Percentiles rank a stretch among this genome's conserved stretches.
phyloP scores from a whole-genome alignment of 1,140 invertebrate species.

The Caenorhabditis latens region DNA sequence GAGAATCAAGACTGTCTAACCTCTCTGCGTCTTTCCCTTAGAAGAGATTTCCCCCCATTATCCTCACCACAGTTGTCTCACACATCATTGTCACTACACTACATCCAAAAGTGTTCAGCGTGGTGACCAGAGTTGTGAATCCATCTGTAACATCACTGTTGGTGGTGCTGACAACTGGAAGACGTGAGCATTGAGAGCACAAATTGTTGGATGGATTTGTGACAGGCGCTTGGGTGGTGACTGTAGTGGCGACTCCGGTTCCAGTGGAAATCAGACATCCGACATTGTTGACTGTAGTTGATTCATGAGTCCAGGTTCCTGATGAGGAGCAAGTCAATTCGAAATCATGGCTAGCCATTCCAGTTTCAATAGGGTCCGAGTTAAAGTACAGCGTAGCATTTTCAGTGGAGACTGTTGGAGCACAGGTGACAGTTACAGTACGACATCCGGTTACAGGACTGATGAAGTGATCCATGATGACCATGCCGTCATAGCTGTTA shows the following conservation, averaged over 20 bases:
- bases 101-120: constrained; percentile 13
- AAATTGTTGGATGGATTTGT: constrained; percentile 13
- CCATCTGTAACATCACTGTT: neutral
- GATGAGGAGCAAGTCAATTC: neutral
- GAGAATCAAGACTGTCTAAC: no score
- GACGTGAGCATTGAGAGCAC: constrained; percentile 19
- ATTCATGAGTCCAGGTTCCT: neutral
- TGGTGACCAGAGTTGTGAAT: neutral
- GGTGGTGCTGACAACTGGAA: neutral
- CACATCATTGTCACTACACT: constrained; percentile 13
- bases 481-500: constrained; percentile 34
- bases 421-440: neutral
- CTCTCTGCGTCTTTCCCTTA: no score
- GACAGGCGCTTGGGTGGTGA: neutral
- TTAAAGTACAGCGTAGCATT: constrained; percentile 18
- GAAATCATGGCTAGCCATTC: constrained; percentile 3
- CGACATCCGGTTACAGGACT: neutral
- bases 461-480: constrained; percentile 31
- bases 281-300: constrained; percentile 16
- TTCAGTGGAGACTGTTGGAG: constrained; percentile 28
- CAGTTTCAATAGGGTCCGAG: neutral
- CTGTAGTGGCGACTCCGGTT: constrained; percentile 7
- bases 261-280: constrained; percentile 45
- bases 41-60: no score
- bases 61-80: neutral